A percentile compares a stretch with the other conserved stretches of the same genome.
phyloP scores from a whole-genome alignment of 2,113 vertebrate genomes.

The Rhabdomys dilectus region DNA sequence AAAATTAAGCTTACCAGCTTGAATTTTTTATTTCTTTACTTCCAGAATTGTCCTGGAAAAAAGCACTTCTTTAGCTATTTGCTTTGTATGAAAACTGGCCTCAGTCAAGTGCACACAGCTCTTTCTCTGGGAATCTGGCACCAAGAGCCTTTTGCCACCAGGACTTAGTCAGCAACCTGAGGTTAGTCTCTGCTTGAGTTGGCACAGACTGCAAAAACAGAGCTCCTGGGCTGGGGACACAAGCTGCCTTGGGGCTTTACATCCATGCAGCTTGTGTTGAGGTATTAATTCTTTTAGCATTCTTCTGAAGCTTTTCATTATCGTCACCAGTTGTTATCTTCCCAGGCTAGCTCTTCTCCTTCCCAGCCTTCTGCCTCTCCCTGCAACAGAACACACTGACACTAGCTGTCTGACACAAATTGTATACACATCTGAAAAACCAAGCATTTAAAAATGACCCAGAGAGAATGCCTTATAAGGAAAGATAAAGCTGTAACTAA shows the following conservation, averaged over 20 bases:
- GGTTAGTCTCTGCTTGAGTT: slow-evolving; percentile 65
- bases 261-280: slow-evolving; percentile 78
- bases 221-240: slow-evolving; percentile 57
- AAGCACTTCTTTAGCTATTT: slow-evolving; percentile 58
- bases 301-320: background rate
- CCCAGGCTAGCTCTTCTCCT: slow-evolving; percentile 95
- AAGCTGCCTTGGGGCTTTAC: background rate
- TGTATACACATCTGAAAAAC: background rate
- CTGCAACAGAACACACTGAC: slow-evolving; percentile 84
- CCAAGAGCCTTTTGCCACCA: background rate
- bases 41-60: slow-evolving; percentile 74
- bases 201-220: slow-evolving; percentile 73
- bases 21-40: slow-evolving; percentile 82
- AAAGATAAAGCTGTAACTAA: background rate
- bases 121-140: background rate
- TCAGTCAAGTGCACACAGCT: background rate
- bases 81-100: slow-evolving; percentile 62
- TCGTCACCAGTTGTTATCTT: slow-evolving; percentile 91
- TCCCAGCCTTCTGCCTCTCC: slow-evolving; percentile 94
- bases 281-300: slow-evolving; percentile 79
- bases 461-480: background rate
- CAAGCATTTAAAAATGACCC: background rate
- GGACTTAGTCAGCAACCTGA: slow-evolving; percentile 11
- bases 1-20: slow-evolving; percentile 74
- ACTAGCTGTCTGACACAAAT: slow-evolving; percentile 13